A percentile compares a stretch with the other conserved stretches of the same genome.
Evolutionary conservation across 2,888 invertebrate genomes (phyloP).

Genomic region (Nebria brevicollis): DNA sequence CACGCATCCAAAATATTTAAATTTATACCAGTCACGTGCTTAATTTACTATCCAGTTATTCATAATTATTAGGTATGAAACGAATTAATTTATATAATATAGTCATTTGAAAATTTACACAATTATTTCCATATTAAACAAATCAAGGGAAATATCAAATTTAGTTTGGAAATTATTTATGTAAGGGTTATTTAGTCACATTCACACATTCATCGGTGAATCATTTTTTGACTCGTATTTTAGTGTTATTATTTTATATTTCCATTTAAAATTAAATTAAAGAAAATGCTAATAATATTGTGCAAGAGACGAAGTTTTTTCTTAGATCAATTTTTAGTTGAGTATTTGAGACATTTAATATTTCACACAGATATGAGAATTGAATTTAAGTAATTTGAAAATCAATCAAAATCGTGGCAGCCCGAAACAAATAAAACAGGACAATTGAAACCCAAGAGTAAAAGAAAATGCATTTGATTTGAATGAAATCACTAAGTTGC

Average conservation of each 20-base stretch:
- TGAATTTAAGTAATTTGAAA: neutral
- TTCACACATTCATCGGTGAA: no score
- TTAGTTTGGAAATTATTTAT: no score
- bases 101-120: neutral
- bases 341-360: no score
- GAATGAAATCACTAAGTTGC: conserved; percentile 1
- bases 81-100: neutral
- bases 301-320: no score
- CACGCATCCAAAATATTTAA: neutral
- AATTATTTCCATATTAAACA: neutral
- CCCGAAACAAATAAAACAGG: neutral
- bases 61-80: neutral
- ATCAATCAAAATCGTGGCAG: neutral
- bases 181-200: no score
- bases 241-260: no score
- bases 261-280: no score
- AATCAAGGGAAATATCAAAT: neutral
- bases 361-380: no score
- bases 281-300: no score
- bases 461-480: neutral
- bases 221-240: no score
- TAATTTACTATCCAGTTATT: neutral
- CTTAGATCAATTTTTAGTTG: no score
- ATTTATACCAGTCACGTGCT: neutral
- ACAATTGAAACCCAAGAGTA: neutral